Base-by-base conservation (phyloP, 2,797 vertebrate species). In the Acanthurus lineatus region DNA sequence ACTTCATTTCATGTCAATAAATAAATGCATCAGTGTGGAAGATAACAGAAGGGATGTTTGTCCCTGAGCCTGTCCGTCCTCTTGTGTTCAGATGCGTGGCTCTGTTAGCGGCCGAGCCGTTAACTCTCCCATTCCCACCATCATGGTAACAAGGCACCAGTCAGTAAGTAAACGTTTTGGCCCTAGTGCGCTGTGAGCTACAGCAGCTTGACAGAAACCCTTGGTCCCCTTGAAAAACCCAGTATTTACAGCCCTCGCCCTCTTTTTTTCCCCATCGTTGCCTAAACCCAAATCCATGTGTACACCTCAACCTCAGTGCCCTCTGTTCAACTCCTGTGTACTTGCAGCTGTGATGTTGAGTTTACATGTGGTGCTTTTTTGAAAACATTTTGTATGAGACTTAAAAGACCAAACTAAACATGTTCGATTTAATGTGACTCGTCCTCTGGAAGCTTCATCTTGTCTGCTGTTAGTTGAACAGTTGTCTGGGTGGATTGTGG, bases 21-120 rank as follows among this genome's bases (percentile, higher is more conserved):
- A 51, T 40, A 19, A 3, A 20, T 70, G 59, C 69, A 54, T 69
- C 47, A 86, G 59, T 62, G 82, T 69, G 48, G 69, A 61, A 71
- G 77, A 63, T 59, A 45, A 70, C 61, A 70, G 78, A 73, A 58
- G 73, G 89, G 77, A 75, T 61, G 71, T 59, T 63, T 77, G 81
- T 92, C 82, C 89, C 85, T 94, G 86, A 93, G 94, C 91, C 86
- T 94, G 84, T 93, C 88, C 96, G 92, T 95, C 90, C 92, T 95
- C 91, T 94, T 95, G 93, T 94, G 89, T 95, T 94, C 93, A 96
- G 96, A 96, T 95, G 81, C 89, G 92, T 89, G 91, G 86, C 92
- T 91, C 90, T 90, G 89, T 95, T 94, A 95, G 90, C 47, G 70
- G 89, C 89, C 88, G 90, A 89, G 92, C 92, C 63, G 84, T 91